Percentiles rank a stretch among this genome's conserved stretches.
phyloP scores from a whole-genome alignment of 2,797 vertebrate genomes.

The Gila robusta region DNA sequence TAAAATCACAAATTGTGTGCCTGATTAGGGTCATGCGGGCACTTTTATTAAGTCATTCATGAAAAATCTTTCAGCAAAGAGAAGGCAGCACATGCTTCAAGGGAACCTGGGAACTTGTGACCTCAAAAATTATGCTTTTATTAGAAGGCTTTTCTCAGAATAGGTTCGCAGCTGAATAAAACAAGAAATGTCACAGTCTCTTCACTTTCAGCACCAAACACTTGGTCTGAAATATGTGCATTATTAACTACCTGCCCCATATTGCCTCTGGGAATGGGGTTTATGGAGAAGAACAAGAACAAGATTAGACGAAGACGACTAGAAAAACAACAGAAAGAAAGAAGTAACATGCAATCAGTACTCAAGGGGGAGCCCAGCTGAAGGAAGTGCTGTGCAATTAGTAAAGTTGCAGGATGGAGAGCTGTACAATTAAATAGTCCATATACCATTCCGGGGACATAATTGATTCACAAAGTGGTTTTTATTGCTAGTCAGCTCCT shows the following conservation, averaged over 20 bases:
- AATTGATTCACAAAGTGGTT: constrained; percentile 80
- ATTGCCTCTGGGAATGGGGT: not conserved
- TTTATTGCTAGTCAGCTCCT: constrained; percentile 69
- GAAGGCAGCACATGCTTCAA: not conserved
- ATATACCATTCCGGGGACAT: constrained; percentile 74
- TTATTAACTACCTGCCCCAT: constrained; percentile 41
- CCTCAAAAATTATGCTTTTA: constrained; percentile 17
- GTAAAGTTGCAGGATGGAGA: constrained; percentile 71
- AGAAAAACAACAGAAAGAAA: constrained; percentile 44
- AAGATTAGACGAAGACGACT: constrained; percentile 16
- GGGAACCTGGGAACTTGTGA: constrained; percentile 18
- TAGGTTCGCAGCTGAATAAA: constrained; percentile 43
- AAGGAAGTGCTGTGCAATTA: constrained; percentile 76
- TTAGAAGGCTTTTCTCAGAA: constrained; percentile 30
- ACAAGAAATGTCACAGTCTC: constrained; percentile 38
- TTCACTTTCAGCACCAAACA: constrained; percentile 21
- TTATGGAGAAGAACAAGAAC: constrained; percentile 19
- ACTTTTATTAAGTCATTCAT: constrained; percentile 28
- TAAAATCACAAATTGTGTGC: constrained; percentile 8
- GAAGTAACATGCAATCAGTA: constrained; percentile 70
- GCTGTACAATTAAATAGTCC: constrained; percentile 78
- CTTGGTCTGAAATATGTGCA: constrained; percentile 42
- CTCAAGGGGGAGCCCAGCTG: constrained; percentile 65
- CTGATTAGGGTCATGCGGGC: not conserved
- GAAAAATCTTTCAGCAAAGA: constrained; percentile 8